A percentile compares a stretch with the other conserved stretches of the same genome.
These are phyloP conservation scores for Forficula auricularia DNA, from an alignment of 1,140 invertebrate species.

Conservation along the genomic window DNA sequence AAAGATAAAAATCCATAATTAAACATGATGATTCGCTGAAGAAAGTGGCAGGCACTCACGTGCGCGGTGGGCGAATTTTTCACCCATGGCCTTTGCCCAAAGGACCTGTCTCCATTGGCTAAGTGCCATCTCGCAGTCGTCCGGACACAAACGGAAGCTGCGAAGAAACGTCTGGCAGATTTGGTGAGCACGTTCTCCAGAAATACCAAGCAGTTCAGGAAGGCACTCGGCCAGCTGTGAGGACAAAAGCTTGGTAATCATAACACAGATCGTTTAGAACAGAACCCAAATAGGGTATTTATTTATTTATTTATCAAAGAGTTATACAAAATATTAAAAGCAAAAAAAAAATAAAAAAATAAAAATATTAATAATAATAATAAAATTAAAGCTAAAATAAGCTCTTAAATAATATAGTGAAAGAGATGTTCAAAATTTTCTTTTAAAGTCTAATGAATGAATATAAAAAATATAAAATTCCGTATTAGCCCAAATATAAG, in stretches of 20 bases:
- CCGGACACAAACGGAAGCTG: slow-evolving; percentile 57
- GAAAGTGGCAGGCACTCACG: slow-evolving; percentile 25
- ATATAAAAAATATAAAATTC: too few relatives aligned
- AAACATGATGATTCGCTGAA: too few relatives aligned
- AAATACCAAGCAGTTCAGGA: slow-evolving; percentile 42
- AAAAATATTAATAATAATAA: neutral
- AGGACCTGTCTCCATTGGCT: slow-evolving; percentile 55
- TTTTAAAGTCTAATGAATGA: too few relatives aligned
- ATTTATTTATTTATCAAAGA: too few relatives aligned
- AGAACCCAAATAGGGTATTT: too few relatives aligned
- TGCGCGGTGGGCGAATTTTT: slow-evolving; percentile 47
- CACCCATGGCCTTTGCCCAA: slow-evolving; percentile 58
- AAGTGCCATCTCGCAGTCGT: slow-evolving; percentile 46
- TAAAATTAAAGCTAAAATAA: neutral
- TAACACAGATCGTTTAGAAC: too few relatives aligned
- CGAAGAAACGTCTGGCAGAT: slow-evolving; percentile 47
- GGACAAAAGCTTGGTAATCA: too few relatives aligned
- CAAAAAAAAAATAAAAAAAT: slow-evolving; percentile 17
- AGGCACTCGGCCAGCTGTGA: slow-evolving; percentile 47
- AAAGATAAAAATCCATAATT: too few relatives aligned
- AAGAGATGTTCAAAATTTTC: too few relatives aligned
- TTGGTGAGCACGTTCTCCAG: slow-evolving; percentile 36
- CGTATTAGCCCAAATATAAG: too few relatives aligned
- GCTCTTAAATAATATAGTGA: too few relatives aligned
- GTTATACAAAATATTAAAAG: too few relatives aligned